Evolutionary conservation across 2,113 vertebrate genomes (phyloP).

Genomic region (Aythya baeri): DNA sequence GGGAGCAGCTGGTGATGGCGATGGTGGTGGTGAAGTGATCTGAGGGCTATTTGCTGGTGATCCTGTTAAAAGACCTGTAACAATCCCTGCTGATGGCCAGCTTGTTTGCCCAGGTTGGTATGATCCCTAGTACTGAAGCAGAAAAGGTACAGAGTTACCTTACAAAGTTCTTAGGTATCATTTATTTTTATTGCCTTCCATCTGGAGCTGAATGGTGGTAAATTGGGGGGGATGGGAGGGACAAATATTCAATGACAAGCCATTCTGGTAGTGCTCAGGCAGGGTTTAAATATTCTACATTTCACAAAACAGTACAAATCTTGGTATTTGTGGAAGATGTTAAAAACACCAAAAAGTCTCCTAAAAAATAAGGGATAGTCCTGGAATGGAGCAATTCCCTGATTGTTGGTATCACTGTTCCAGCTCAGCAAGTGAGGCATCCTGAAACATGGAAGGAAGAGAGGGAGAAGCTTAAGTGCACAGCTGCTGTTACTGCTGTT

Average conservation of each 20-base stretch:
- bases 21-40: background rate
- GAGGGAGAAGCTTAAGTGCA: background rate
- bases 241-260: background rate
- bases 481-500: background rate
- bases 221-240: background rate
- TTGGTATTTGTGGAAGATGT: background rate
- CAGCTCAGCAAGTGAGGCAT: background rate
- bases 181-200: background rate
- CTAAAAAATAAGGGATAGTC: background rate
- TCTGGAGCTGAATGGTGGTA: background rate
- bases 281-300: background rate
- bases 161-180: background rate
- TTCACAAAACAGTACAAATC: background rate
- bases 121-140: background rate
- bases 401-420: background rate
- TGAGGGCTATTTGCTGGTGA: background rate
- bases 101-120: background rate
- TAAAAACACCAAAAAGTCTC: background rate
- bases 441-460: background rate
- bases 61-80: background rate
- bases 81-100: background rate
- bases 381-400: background rate
- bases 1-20: too few species aligned
- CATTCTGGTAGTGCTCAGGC: background rate
- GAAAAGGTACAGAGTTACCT: background rate